Base-by-base conservation (phyloP, 2,888 invertebrate genomes). In the Rhagophthalmus giganteus region DNA sequence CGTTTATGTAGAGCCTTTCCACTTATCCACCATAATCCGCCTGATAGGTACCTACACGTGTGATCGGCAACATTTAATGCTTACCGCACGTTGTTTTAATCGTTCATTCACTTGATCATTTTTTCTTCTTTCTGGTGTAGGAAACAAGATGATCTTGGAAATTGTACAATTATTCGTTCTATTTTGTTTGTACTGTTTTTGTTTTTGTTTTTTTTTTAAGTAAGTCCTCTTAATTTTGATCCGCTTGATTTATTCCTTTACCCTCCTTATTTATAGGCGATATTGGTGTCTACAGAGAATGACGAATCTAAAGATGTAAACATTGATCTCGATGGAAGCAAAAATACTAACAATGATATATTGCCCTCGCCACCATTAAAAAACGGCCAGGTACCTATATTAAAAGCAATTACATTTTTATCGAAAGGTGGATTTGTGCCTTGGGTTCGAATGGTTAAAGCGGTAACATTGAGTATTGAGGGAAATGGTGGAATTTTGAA, bases 261-360 rank as follows among this genome's bases (percentile, higher is more conserved):
- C 9, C 20, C 41, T 37, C 41, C 44, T 71, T 68, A 53, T 70
- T 73, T 73, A 71, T 73, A 74, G 74, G 74, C 65, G 47, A 55
- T 63, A 60, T 64, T 74, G 55, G 65, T 72, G 57, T 68, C 67
- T 49, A 63, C 64, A 51, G 72, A 72, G 64, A 66, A 60, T 34
- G 68, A 67, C 57, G 58, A 59, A 39, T 61, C 65, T 58, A 69
- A 69, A 59, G 73, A 72, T 58, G 70, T 73, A 63, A 69, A 68
- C 67, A 67, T 74, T 64, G 73, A 71, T 66, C 69, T 74, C 61
- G 69, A 67, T 64, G 72, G 67, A 64, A 64, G 58, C 56, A 64
- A 65, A 63, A 61, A 61, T 64, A 62, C 62, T 66, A 68, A 68
- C 58, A 62, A 62, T 60, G 61, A 63, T 50, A 60, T 63, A 55